Conservation (phyloP, 1,140 invertebrate genomes). For the Dendrolimus punctatus region DNA sequence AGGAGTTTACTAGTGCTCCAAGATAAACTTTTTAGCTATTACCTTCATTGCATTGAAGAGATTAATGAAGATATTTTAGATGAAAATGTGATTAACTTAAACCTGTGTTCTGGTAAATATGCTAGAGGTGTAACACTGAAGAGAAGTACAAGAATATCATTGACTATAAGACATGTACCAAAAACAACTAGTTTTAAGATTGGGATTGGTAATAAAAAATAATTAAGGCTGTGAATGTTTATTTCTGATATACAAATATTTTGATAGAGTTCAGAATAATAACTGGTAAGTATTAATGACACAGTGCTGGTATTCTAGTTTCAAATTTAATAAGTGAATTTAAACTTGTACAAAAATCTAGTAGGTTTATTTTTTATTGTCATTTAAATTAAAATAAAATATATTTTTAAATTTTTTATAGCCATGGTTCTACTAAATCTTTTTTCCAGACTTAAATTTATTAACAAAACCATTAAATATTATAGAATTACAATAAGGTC, state of each 20-base stretch:
- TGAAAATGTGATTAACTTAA: slow-evolving; percentile 79
- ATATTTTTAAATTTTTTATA: slow-evolving; percentile 24
- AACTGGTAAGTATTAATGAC: too few relatives aligned
- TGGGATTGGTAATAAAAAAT: slow-evolving; percentile 82
- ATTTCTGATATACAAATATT: too few relatives aligned
- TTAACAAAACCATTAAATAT: too few relatives aligned
- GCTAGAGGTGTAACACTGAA: slow-evolving; percentile 71
- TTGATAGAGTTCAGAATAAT: too few relatives aligned
- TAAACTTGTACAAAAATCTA: slow-evolving; percentile 25
- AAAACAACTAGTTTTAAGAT: slow-evolving; percentile 77
- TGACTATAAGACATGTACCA: slow-evolving; percentile 95
- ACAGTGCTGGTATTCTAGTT: slow-evolving; percentile 1
- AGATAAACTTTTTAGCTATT: slow-evolving; percentile 87
- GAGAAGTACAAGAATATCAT: slow-evolving; percentile 85
- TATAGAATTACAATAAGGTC: too few relatives aligned
- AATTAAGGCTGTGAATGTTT: slow-evolving; percentile 32
- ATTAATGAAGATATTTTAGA: slow-evolving; percentile 79
- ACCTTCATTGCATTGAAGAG: slow-evolving; percentile 93
- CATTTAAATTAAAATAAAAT: slow-evolving; percentile 1
- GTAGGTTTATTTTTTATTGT: slow-evolving; percentile 27
- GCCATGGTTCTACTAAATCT: slow-evolving; percentile 24
- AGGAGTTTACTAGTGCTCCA: slow-evolving; percentile 91
- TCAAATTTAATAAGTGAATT: slow-evolving; percentile 2
- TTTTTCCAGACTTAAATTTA: too few relatives aligned
- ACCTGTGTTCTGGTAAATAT: slow-evolving; percentile 73